These are phyloP conservation scores for Ptiloglossa arizonensis DNA, from an alignment of 1,140 invertebrate species.

Conservation along the genomic window DNA sequence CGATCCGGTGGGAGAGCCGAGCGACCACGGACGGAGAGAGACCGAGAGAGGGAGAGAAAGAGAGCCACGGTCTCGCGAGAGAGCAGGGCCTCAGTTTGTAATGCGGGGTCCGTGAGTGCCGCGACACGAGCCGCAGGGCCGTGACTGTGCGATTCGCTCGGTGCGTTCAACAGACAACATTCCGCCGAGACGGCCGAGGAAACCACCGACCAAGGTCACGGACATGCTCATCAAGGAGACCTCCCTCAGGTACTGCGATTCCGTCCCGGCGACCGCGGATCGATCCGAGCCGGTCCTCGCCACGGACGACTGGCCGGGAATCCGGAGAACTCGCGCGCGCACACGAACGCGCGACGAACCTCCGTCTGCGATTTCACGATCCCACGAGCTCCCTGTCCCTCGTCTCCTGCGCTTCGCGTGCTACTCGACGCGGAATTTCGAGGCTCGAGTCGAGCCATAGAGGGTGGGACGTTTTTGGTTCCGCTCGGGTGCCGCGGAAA, in stretches of 20 bases:
- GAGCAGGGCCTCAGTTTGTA: slow-evolving; percentile 72
- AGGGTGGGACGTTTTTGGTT: no score
- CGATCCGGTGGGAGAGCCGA: slow-evolving; percentile 15
- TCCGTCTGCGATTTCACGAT: slow-evolving; percentile 27
- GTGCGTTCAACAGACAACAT: slow-evolving; percentile 61
- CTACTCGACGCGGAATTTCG: slow-evolving; percentile 2
- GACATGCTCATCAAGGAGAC: slow-evolving; percentile 80
- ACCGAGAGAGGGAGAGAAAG: slow-evolving; percentile 32
- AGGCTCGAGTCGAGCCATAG: no score
- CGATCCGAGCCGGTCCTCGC: slow-evolving; percentile 18
- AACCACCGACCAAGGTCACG: slow-evolving; percentile 56
- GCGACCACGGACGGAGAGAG: slow-evolving; percentile 14
- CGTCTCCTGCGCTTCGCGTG: background rate
- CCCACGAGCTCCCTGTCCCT: background rate
- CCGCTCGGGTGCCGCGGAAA: no score
- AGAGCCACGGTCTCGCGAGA: slow-evolving; percentile 22
- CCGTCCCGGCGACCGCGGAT: slow-evolving; percentile 16
- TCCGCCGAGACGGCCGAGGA: slow-evolving; percentile 59
- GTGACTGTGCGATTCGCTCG: slow-evolving; percentile 74
- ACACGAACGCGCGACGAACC: background rate
- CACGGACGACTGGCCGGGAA: slow-evolving; percentile 14
- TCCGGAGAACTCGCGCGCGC: slow-evolving; percentile 11
- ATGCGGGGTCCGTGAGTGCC: slow-evolving; percentile 74
- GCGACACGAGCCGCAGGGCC: slow-evolving; percentile 71
- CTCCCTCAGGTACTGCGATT: slow-evolving; percentile 75